Evolutionary conservation across 2,797 vertebrate genomes (phyloP).

Genomic region (Hephaestus fuliginosus): DNA sequence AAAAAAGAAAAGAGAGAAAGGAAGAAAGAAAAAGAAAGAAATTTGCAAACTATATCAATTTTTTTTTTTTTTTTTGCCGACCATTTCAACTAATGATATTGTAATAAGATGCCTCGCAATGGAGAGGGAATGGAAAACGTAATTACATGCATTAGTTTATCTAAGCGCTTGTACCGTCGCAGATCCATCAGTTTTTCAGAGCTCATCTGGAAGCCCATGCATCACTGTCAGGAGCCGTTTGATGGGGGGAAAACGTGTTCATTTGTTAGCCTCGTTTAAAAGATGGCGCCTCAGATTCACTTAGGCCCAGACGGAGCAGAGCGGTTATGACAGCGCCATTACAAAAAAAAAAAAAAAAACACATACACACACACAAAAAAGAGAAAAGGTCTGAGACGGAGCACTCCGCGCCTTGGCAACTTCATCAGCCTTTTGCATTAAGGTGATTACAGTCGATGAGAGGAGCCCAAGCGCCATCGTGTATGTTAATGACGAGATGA

Average conservation of each 20-base stretch:
- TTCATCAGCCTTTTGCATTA: slow-evolving; percentile 81
- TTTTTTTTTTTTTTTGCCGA: slow-evolving; percentile 74
- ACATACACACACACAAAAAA: slow-evolving; percentile 54
- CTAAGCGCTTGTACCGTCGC: slow-evolving; percentile 97
- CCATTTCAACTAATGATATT: slow-evolving; percentile 99
- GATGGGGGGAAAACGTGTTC: slow-evolving; percentile 82
- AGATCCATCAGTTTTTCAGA: slow-evolving; percentile 99
- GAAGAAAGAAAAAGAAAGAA: slow-evolving; percentile 76
- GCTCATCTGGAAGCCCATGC: slow-evolving; percentile 98
- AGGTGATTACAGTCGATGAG: slow-evolving; percentile 75
- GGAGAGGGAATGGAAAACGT: slow-evolving; percentile 99
- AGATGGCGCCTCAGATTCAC: slow-evolving; percentile 86
- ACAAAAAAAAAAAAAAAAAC: slow-evolving; percentile 62
- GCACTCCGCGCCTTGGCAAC: slow-evolving; percentile 68
- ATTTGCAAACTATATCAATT: slow-evolving; percentile 90
- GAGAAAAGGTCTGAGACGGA: slow-evolving; percentile 60
- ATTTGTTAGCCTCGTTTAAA: slow-evolving; percentile 88
- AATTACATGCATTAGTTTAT: slow-evolving; percentile 99
- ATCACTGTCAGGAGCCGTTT: slow-evolving; percentile 97
- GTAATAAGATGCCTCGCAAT: slow-evolving; percentile 98
- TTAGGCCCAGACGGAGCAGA: slow-evolving; percentile 83
- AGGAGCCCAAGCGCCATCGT: slow-evolving; percentile 31
- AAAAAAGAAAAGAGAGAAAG: slow-evolving; percentile 33
- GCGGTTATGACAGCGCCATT: slow-evolving; percentile 87
- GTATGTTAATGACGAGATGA: slow-evolving; percentile 61